Conservation (phyloP, 2,797 vertebrate genomes). For the Lutjanus campechanus region DNA sequence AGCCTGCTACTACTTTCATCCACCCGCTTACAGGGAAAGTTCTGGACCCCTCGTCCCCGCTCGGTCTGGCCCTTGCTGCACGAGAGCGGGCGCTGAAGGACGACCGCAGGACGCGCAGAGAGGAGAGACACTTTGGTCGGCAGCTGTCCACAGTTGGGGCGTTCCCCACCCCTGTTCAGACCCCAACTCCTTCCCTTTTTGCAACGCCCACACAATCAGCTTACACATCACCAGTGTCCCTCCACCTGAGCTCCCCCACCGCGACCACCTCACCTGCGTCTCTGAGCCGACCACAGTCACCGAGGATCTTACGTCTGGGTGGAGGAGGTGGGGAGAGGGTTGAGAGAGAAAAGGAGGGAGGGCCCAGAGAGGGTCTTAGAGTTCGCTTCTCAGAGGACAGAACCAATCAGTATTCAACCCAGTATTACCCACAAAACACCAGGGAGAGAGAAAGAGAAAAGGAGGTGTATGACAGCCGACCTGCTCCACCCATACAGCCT, state of each 20-base stretch:
- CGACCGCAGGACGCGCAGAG: constrained; percentile 84
- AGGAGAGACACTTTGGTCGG: constrained; percentile 87
- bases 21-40: constrained; percentile 95
- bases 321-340: constrained; percentile 75
- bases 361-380: constrained; percentile 81
- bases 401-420: constrained; percentile 77
- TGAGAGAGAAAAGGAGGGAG: constrained; percentile 76
- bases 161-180: constrained; percentile 80
- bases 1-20: constrained; percentile 89
- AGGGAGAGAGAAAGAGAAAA: constrained; percentile 79
- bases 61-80: constrained; percentile 92
- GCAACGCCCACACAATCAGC: constrained; percentile 80
- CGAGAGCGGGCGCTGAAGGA: constrained; percentile 93
- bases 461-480: constrained; percentile 83
- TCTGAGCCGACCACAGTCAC: constrained; percentile 85
- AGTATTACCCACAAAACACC: constrained; percentile 75
- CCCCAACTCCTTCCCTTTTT: constrained; percentile 84
- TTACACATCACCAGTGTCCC: constrained; percentile 83
- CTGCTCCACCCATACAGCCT: constrained; percentile 79
- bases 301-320: constrained; percentile 82
- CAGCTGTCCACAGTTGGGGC: constrained; percentile 84
- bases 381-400: constrained; percentile 86
- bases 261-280: constrained; percentile 81
- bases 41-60: constrained; percentile 92
- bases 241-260: constrained; percentile 80